These are phyloP conservation scores for Entomobrya proxima DNA, from an alignment of 2,888 invertebrate genomes.

Conservation along the genomic window DNA sequence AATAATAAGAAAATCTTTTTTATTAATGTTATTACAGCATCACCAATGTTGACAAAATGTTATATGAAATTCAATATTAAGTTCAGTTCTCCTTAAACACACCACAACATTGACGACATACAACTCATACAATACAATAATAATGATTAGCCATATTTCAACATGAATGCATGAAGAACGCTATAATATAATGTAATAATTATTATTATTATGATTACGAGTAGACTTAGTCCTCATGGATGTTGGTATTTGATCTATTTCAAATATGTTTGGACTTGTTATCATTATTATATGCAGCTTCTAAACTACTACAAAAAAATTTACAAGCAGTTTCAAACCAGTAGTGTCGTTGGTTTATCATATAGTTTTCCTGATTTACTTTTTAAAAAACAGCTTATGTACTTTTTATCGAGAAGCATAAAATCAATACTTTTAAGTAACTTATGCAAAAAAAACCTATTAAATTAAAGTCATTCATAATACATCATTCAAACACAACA, in stretches of 20 bases:
- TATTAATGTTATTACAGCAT: constrained; percentile 62
- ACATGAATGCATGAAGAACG: constrained; percentile 61
- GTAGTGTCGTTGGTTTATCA: constrained; percentile 20
- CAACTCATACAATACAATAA: constrained; percentile 64
- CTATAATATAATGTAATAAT: constrained; percentile 56
- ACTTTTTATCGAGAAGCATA: constrained; percentile 52
- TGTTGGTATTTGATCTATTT: constrained; percentile 48
- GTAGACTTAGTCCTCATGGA: constrained; percentile 66
- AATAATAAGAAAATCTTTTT: constrained; percentile 64
- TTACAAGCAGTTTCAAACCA: constrained; percentile 42
- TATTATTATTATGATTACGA: constrained; percentile 60
- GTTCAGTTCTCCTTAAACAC: constrained; percentile 64
- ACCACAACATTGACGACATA: constrained; percentile 65
- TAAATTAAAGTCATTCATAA: constrained; percentile 56
- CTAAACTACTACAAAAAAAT: constrained; percentile 39
- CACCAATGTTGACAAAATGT: constrained; percentile 66
- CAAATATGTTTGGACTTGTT: constrained; percentile 45
- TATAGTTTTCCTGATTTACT: constrained; percentile 35
- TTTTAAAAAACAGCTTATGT: constrained; percentile 43
- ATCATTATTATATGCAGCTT: constrained; percentile 27
- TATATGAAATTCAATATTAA: constrained; percentile 65
- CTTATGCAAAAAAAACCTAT: constrained; percentile 49
- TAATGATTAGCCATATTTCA: constrained; percentile 64
- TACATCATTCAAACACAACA: constrained; percentile 56
- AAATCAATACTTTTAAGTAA: constrained; percentile 59